Evolutionary conservation across 2,113 vertebrate genomes (phyloP).

Genomic region (Ptyas mucosa): DNA sequence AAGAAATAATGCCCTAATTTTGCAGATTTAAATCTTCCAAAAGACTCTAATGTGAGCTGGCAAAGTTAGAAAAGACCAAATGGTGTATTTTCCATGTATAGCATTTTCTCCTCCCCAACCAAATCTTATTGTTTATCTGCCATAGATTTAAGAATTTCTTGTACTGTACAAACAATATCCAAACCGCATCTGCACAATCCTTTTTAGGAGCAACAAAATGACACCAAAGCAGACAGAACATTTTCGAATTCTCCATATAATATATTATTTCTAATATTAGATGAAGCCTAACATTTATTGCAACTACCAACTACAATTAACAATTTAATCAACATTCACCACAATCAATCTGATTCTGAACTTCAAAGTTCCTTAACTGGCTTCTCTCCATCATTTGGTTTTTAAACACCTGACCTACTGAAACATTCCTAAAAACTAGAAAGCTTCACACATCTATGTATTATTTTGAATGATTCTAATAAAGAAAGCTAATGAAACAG

Average conservation of each 20-base stretch:
- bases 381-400: neutral
- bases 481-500: neutral
- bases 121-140: neutral
- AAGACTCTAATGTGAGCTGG: neutral
- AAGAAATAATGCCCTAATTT: neutral
- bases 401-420: neutral
- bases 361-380: neutral
- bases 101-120: neutral
- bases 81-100: neutral
- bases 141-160: neutral
- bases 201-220: neutral
- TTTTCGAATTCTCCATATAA: neutral
- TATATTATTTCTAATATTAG: neutral
- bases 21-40: neutral
- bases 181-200: neutral
- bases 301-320: neutral
- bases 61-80: neutral
- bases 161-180: neutral
- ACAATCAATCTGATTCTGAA: neutral
- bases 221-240: neutral
- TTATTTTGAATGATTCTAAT: neutral
- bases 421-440: neutral
- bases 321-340: neutral
- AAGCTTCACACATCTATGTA: neutral
- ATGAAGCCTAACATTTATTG: neutral